Evolutionary conservation across 2,797 vertebrate genomes (phyloP).

Genomic region (Pitangus sulphuratus): DNA sequence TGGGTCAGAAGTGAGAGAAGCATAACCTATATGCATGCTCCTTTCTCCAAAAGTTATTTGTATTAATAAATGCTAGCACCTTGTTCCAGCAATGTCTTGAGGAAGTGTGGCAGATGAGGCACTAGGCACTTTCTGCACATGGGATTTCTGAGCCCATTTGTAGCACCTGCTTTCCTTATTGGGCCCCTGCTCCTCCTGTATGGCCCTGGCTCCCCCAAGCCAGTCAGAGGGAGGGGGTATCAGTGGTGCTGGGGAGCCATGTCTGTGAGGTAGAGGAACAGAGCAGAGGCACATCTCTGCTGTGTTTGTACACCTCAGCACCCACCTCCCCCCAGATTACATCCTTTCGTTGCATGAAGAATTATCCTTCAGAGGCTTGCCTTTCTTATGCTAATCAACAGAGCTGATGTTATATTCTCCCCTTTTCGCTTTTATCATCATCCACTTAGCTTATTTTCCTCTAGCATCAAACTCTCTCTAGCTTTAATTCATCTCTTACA

Average conservation of each 20-base stretch:
- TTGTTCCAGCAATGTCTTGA: background rate
- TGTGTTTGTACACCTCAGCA: background rate
- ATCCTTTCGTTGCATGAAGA: background rate
- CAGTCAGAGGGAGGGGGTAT: background rate
- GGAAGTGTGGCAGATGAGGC: background rate
- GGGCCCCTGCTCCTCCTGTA: background rate
- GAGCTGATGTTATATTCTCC: background rate
- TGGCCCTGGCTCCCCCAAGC: background rate
- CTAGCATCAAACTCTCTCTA: background rate
- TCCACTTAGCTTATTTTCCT: constrained; percentile 40
- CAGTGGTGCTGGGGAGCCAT: background rate
- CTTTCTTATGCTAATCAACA: constrained; percentile 27
- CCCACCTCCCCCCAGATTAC: background rate
- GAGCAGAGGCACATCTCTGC: background rate
- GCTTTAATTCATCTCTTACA: constrained; percentile 21
- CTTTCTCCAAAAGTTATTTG: background rate
- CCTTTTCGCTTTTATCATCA: constrained; percentile 35
- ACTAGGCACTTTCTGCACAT: background rate
- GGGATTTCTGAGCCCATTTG: background rate
- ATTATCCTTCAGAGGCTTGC: background rate
- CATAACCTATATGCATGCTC: background rate
- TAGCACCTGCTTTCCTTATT: background rate
- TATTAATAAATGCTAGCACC: background rate
- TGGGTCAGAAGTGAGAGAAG: background rate
- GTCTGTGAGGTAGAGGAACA: background rate